Conservation (phyloP, 2,888 invertebrate genomes). For the Andrena dorsata region DNA sequence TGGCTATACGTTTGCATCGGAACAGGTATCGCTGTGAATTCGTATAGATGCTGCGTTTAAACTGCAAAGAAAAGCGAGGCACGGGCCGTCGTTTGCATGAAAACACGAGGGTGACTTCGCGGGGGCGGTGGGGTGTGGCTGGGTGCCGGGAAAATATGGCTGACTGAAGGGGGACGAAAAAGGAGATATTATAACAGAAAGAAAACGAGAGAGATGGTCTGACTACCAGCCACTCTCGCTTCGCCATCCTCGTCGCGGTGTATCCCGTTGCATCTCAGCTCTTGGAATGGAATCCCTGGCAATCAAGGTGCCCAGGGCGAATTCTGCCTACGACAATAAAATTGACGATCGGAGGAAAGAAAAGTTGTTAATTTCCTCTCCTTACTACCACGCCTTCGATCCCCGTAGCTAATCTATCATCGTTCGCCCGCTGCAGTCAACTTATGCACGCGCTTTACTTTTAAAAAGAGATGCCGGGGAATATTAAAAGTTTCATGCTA, state of each 20-base stretch:
- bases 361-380: constrained; percentile 78
- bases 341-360: constrained; percentile 73
- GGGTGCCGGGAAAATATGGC: constrained; percentile 18
- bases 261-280: constrained; percentile 43
- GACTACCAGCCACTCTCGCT: constrained; percentile 63
- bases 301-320: constrained; percentile 55
- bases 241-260: constrained; percentile 46
- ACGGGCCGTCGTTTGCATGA: constrained; percentile 50
- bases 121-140: background rate
- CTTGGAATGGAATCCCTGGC: constrained; percentile 45
- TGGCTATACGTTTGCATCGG: constrained; percentile 54
- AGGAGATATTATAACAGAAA: constrained; percentile 10
- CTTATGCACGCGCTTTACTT: constrained; percentile 9
- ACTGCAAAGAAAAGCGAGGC: constrained; percentile 69
- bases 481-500: constrained; percentile 47
- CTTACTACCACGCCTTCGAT: constrained; percentile 35
- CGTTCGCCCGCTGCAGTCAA: background rate
- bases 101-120: constrained; percentile 53
- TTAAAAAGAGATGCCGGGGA: constrained; percentile 14
- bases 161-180: background rate
- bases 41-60: constrained; percentile 68
- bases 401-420: constrained; percentile 32
- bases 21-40: constrained; percentile 64
- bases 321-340: constrained; percentile 69
- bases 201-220: constrained; percentile 20